Evolutionary conservation across 1,140 invertebrate species (phyloP).

Genomic region (Nebria ingens): DNA sequence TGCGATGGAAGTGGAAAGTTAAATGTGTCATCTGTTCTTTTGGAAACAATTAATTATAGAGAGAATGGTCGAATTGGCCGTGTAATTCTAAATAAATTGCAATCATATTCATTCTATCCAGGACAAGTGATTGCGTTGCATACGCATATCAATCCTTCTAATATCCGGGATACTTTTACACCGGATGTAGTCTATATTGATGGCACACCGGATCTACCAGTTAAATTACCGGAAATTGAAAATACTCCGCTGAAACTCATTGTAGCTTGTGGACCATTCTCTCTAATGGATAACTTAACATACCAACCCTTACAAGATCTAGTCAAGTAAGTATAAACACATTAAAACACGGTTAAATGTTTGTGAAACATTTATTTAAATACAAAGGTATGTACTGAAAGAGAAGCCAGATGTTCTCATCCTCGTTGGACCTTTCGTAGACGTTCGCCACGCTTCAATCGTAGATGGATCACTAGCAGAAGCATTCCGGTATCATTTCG

Average conservation of each 20-base stretch:
- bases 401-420: slow-evolving; percentile 70
- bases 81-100: slow-evolving; percentile 50
- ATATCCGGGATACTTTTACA: slow-evolving; percentile 53
- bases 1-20: slow-evolving; percentile 61
- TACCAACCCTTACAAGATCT: slow-evolving; percentile 77
- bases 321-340: slow-evolving; percentile 32
- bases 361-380: background rate
- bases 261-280: slow-evolving; percentile 74
- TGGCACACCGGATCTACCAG: slow-evolving; percentile 29
- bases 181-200: slow-evolving; percentile 53
- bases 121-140: slow-evolving; percentile 71
- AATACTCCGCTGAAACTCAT: slow-evolving; percentile 49
- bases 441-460: slow-evolving; percentile 52
- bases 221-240: background rate
- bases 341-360: background rate
- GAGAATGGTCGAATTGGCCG: slow-evolving; percentile 36
- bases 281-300: slow-evolving; percentile 57
- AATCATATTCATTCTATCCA: slow-evolving; percentile 68
- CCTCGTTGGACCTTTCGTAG: slow-evolving; percentile 74
- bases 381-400: slow-evolving; percentile 41
- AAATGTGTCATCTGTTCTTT: slow-evolving; percentile 52
- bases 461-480: slow-evolving; percentile 44
- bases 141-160: slow-evolving; percentile 46
- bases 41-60: slow-evolving; percentile 54
- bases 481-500: slow-evolving; percentile 61